These are phyloP conservation scores for Rhynchonycteris naso DNA, from an alignment of 2,797 vertebrate genomes.

Conservation along the genomic window DNA sequence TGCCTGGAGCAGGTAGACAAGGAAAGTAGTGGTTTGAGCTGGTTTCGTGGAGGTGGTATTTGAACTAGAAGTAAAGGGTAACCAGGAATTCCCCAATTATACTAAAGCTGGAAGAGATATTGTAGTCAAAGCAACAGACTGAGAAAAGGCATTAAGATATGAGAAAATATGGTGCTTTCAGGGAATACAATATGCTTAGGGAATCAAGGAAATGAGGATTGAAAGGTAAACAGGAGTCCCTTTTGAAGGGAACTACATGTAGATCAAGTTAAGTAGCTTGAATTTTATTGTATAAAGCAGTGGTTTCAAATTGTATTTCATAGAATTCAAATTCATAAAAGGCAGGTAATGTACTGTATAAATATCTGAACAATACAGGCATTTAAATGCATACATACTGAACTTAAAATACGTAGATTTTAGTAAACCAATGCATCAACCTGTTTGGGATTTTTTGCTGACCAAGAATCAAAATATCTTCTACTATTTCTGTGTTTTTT, in stretches of 20 bases:
- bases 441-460: background rate
- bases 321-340: conserved; percentile 54
- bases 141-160: background rate
- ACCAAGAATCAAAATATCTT: conserved; percentile 35
- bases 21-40: background rate
- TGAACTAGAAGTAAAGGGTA: conserved; percentile 39
- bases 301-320: conserved; percentile 39
- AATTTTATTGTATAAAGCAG: conserved; percentile 21
- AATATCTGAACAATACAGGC: conserved; percentile 15
- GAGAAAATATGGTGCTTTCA: conserved; percentile 5
- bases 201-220: conserved; percentile 11
- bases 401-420: conserved; percentile 10
- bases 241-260: background rate
- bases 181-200: background rate
- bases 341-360: background rate
- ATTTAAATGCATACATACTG: conserved; percentile 13
- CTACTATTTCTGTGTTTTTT: conserved; percentile 1
- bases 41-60: background rate
- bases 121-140: background rate
- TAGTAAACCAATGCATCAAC: background rate
- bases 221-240: conserved; percentile 29
- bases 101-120: conserved; percentile 2
- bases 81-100: background rate
- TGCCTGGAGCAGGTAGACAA: background rate
- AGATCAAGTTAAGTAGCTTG: conserved; percentile 7